Percentiles rank a stretch among this genome's conserved stretches.
Conservation (phyloP, 2,888 invertebrate species). For the Philopedon plagiatum region DNA sequence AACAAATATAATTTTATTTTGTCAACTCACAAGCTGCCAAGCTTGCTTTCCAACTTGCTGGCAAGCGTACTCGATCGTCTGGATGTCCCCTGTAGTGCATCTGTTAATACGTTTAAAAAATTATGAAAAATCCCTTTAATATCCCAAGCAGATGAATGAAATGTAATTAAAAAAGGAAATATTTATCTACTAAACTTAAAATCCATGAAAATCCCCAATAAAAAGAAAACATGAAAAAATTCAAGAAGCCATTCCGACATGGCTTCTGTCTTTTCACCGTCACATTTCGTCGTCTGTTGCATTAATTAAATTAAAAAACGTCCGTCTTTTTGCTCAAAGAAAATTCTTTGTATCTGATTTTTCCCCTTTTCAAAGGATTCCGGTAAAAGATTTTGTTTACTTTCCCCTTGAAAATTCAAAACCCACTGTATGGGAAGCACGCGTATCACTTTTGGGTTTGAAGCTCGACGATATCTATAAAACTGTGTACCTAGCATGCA, state of each 20-base stretch:
- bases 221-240: slow-evolving; percentile 12
- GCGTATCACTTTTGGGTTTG: slow-evolving; percentile 36
- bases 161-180: not conserved
- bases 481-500: slow-evolving; percentile 28
- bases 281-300: slow-evolving; percentile 20
- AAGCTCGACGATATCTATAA: slow-evolving; percentile 37
- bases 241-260: not conserved
- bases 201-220: not conserved
- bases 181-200: not conserved
- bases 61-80: too few species aligned
- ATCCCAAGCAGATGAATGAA: too few species aligned
- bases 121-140: too few species aligned
- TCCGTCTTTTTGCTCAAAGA: slow-evolving; percentile 38
- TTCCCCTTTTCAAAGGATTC: slow-evolving; percentile 31
- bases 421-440: slow-evolving; percentile 34
- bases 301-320: slow-evolving; percentile 48
- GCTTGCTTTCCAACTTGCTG: too few species aligned
- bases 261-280: slow-evolving; percentile 1
- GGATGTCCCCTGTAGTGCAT: too few species aligned
- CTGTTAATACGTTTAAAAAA: too few species aligned
- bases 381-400: slow-evolving; percentile 38
- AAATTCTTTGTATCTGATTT: slow-evolving; percentile 32
- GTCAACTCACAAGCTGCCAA: too few species aligned
- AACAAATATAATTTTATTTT: too few species aligned
- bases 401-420: slow-evolving; percentile 34